phyloP scores from a whole-genome alignment of 2,888 invertebrate genomes.

The Erebia epiphron region DNA sequence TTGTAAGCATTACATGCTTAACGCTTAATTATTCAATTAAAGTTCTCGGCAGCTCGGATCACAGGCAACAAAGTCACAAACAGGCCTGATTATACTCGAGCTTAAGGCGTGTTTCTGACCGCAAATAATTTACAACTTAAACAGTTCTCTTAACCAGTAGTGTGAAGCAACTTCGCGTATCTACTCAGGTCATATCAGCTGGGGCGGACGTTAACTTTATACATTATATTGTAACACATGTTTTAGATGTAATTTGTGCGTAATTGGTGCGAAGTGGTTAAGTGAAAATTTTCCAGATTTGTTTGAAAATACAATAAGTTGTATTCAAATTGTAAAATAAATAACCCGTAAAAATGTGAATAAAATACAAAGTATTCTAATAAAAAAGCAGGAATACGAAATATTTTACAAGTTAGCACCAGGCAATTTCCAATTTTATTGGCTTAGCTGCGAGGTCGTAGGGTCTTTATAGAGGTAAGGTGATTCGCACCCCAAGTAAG shows the following conservation, averaged over 20 bases:
- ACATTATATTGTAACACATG: slow-evolving; percentile 58
- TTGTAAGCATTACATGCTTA: background rate
- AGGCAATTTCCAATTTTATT: slow-evolving; percentile 49
- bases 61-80: slow-evolving; percentile 63
- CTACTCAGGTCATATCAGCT: slow-evolving; percentile 65
- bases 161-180: slow-evolving; percentile 56
- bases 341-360: background rate
- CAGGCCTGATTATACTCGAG: slow-evolving; percentile 60
- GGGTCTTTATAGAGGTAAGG: slow-evolving; percentile 49
- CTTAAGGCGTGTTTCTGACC: slow-evolving; percentile 64
- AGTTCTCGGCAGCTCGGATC: slow-evolving; percentile 53
- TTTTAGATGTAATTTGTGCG: slow-evolving; percentile 61
- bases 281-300: background rate
- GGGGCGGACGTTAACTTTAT: slow-evolving; percentile 64
- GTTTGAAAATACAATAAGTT: background rate
- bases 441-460: slow-evolving; percentile 46
- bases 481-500: slow-evolving; percentile 53
- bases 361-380: slow-evolving; percentile 21
- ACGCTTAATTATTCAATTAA: slow-evolving; percentile 50
- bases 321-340: background rate
- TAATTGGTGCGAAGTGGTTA: slow-evolving; percentile 56
- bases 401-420: slow-evolving; percentile 42
- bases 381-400: slow-evolving; percentile 39
- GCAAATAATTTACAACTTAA: slow-evolving; percentile 73
- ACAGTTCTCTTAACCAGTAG: slow-evolving; percentile 66